Evolutionary conservation across 1,140 invertebrate species (phyloP), one percentile per base, ranked within the genome.

Genomic region (Trichonephila clavipes): DNA sequence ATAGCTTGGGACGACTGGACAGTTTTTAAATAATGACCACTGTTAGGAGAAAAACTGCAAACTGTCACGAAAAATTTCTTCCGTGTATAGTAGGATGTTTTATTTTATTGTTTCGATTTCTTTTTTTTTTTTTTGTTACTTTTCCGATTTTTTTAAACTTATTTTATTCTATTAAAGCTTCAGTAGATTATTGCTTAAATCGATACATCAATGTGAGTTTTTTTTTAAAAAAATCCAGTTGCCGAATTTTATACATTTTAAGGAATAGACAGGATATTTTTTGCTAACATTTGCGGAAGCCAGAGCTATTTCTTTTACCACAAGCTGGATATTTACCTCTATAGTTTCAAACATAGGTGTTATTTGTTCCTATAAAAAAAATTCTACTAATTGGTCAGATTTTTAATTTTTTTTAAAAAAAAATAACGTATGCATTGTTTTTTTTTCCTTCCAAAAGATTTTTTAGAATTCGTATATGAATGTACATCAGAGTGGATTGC

Each of bases 1-100:
- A 69, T n/a, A 4, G 3, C 24, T 44, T 58, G 2, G 59, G 28
- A 72, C 62, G 3, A 89, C 66, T 89, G 62, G 88, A 82, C 88
- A 81, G 88, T 51, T 82, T 90, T 90, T 90, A 90, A 90, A 90
- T 90, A 92, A 92, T 86, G 90, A 82, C 72, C 77, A 83, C 58
- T 18, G 34, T 83, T 51, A 81, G 89, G 10, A 19, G 51, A 21
- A 92, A 92, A 92, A 92, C 90, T 44, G 62, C 90, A 83, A 92
- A 86, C 59, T 92, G 90, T 92, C 90, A 92, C 81, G 82, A 44
- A 90, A 61, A 81, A 77, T 86, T 85, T 82, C 88, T 40, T 88
- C 82, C n/a, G 24, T 0, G 51, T 77, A n/a, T 34, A 40, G 64
- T 58, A 14, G 51, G 28, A 19, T 2, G 44, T 72, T 34, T 89